Conservation (phyloP, 1,140 invertebrate genomes). For the Ips nitidus region DNA sequence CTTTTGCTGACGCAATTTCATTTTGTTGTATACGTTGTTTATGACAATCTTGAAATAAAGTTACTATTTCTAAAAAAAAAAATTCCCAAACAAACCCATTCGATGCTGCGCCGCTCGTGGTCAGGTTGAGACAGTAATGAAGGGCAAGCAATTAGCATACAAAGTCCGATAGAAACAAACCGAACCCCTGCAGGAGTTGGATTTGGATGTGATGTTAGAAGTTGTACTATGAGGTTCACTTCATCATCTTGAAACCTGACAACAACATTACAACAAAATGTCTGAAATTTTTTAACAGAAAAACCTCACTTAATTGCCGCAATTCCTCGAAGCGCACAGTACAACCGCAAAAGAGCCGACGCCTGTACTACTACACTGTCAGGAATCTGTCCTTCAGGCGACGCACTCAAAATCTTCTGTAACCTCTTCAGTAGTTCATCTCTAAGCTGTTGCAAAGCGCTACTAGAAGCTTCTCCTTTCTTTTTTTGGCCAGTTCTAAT, state of each 20-base stretch:
- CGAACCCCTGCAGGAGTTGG: constrained; percentile 85
- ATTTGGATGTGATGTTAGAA: constrained; percentile 89
- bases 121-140: constrained; percentile 76
- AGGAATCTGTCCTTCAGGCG: constrained; percentile 59
- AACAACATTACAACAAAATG: background rate
- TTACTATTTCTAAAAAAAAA: too few species aligned
- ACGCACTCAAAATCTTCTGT: constrained; percentile 60
- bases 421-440: constrained; percentile 76
- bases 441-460: constrained; percentile 73
- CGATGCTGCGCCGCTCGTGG: constrained; percentile 86
- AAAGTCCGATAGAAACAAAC: constrained; percentile 91
- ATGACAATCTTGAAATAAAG: too few species aligned
- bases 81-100: constrained; percentile 66
- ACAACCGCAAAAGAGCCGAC: constrained; percentile 78
- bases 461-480: constrained; percentile 71
- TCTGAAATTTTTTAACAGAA: background rate
- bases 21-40: too few species aligned
- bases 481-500: constrained; percentile 88
- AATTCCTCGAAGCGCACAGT: constrained; percentile 90
- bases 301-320: constrained; percentile 79
- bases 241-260: constrained; percentile 89
- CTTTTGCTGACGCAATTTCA: too few species aligned
- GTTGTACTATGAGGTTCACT: constrained; percentile 75
- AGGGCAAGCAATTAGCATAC: constrained; percentile 93
- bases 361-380: constrained; percentile 76